Evolutionary conservation across 2,113 vertebrate genomes (phyloP).

Genomic region (Cottus gobio): DNA sequence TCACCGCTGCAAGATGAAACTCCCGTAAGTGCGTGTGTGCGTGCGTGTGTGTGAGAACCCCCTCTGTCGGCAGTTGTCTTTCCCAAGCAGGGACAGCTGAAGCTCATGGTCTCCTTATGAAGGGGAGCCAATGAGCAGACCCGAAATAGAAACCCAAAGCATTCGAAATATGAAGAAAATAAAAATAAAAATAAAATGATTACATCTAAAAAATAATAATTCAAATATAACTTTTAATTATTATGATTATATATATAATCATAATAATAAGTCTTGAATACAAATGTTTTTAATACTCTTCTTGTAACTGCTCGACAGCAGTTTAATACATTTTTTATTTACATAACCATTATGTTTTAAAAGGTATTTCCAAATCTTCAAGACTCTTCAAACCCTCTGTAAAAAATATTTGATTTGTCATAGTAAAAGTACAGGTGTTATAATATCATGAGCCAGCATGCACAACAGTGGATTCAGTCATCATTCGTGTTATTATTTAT

Average conservation of each 20-base stretch:
- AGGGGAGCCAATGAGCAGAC: background rate
- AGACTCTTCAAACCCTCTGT: background rate
- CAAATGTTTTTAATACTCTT: too few relatives aligned
- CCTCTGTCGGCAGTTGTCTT: slow-evolving; percentile 17
- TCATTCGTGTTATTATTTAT: background rate
- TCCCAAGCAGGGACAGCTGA: background rate
- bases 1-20: slow-evolving; percentile 74
- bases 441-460: background rate
- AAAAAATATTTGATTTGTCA: background rate
- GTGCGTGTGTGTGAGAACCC: slow-evolving; percentile 25
- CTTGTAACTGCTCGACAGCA: too few relatives aligned
- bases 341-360: too few relatives aligned
- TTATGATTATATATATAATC: too few relatives aligned
- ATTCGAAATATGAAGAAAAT: background rate
- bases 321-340: too few relatives aligned
- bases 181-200: background rate
- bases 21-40: slow-evolving; percentile 24
- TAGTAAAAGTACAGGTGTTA: background rate
- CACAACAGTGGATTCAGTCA: background rate
- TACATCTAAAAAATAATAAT: background rate
- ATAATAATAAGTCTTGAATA: too few relatives aligned
- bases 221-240: background rate
- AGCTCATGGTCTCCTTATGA: background rate
- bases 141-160: background rate
- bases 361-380: background rate